These are phyloP conservation scores for Mesorhabditis sp. DNA, from an alignment of 2,888 invertebrate genomes.

Conservation along the genomic window DNA sequence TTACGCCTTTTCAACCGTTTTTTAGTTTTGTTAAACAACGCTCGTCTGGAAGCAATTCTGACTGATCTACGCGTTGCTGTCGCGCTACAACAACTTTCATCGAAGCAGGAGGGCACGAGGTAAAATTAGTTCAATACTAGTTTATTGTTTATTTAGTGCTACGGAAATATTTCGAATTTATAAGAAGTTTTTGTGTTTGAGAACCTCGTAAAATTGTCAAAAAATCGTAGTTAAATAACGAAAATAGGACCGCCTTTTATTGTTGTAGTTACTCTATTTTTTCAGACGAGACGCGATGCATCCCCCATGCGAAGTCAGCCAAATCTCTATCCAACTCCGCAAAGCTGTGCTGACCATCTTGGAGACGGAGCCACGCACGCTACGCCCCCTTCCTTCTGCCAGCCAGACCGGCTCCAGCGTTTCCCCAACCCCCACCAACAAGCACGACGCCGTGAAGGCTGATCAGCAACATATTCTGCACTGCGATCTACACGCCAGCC, in stretches of 20 bases:
- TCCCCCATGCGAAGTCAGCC: neutral
- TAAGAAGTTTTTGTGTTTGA: too few relatives aligned
- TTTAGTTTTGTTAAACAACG: neutral
- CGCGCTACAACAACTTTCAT: constrained; percentile 35
- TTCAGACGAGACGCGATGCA: too few relatives aligned
- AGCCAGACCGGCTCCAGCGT: neutral
- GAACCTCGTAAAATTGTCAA: too few relatives aligned
- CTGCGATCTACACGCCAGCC: neutral
- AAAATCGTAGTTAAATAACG: too few relatives aligned
- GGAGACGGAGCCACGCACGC: constrained; percentile 6
- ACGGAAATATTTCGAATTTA: too few relatives aligned
- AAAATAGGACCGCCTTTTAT: too few relatives aligned
- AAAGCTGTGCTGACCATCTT: neutral
- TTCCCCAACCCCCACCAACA: constrained; percentile 5
- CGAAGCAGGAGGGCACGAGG: constrained; percentile 25
- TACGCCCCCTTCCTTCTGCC: neutral
- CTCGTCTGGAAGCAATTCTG: constrained; percentile 40
- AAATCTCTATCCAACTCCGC: neutral
- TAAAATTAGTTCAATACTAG: neutral
- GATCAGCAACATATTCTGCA: constrained; percentile 2
- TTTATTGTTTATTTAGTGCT: too few relatives aligned
- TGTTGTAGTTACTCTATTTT: too few relatives aligned
- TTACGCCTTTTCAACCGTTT: neutral
- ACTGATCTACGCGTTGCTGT: constrained; percentile 50
- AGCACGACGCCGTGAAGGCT: neutral